Evolutionary conservation across 2,797 vertebrate genomes (phyloP).

Genomic region (Melanotaenia nigrans): DNA sequence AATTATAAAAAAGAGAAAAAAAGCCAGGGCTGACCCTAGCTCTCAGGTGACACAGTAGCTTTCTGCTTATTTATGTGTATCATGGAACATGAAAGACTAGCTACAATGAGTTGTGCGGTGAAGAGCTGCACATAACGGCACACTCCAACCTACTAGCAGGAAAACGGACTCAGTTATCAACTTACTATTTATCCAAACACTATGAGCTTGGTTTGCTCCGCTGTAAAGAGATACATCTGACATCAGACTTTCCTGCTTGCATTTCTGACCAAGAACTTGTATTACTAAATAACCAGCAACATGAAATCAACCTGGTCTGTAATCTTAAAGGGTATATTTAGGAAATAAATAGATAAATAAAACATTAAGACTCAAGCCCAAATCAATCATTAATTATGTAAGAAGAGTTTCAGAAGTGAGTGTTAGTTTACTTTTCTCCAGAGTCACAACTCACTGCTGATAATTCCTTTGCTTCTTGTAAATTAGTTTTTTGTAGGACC

Average conservation of each 20-base stretch:
- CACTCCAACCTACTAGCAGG: neutral
- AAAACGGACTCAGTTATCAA: slow-evolving; percentile 8
- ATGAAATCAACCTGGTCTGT: neutral
- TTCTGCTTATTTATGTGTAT: neutral
- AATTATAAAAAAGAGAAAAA: neutral
- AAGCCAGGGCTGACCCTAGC: neutral
- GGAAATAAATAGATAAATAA: neutral
- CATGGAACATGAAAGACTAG: neutral
- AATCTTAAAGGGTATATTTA: neutral
- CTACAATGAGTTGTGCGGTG: neutral
- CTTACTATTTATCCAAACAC: neutral
- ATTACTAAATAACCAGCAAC: neutral
- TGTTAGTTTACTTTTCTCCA: neutral
- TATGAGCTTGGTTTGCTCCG: neutral
- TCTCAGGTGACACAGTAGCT: neutral
- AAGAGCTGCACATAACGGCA: neutral
- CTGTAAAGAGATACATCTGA: slow-evolving; percentile 2
- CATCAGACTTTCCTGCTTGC: neutral
- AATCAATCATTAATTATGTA: neutral
- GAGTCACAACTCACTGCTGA: neutral
- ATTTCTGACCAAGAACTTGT: neutral
- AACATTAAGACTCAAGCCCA: neutral
- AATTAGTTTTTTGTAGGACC: neutral
- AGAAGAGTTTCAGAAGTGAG: neutral
- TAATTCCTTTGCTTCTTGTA: neutral